Percentiles rank a stretch among this genome's conserved stretches.
Evolutionary conservation across 2,888 invertebrate genomes (phyloP).

Genomic region (Agrotis ipsilon): DNA sequence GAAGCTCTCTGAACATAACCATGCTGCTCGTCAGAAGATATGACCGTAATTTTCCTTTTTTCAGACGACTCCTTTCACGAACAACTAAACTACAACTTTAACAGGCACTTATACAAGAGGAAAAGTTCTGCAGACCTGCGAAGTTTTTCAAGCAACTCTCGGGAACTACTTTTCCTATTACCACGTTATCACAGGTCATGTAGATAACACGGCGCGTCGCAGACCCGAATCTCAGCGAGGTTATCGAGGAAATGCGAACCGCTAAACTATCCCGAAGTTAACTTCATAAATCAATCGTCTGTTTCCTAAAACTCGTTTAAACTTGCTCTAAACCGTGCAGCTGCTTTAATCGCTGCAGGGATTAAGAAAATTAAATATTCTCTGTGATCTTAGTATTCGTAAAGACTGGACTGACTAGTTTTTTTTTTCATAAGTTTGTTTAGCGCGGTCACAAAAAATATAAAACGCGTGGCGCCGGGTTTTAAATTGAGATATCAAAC

Average conservation of each 20-base stretch:
- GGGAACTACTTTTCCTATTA: constrained; percentile 49
- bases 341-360: constrained; percentile 34
- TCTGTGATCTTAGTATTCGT: background rate
- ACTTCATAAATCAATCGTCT: constrained; percentile 65
- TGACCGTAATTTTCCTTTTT: background rate
- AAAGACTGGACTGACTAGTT: background rate
- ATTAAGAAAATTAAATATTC: constrained; percentile 38
- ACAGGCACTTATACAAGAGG: constrained; percentile 28
- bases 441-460: background rate
- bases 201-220: constrained; percentile 30
- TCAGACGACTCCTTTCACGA: background rate
- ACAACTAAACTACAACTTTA: constrained; percentile 31
- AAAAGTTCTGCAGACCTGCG: constrained; percentile 16
- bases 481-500: no score
- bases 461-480: no score
- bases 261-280: constrained; percentile 58
- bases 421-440: background rate
- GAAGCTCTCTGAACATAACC: background rate
- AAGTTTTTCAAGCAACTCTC: constrained; percentile 31
- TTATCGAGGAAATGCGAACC: constrained; percentile 56
- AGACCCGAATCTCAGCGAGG: constrained; percentile 44
- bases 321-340: constrained; percentile 34
- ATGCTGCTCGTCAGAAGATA: background rate
- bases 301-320: constrained; percentile 61
- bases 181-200: constrained; percentile 46